These are phyloP conservation scores for Parochlus steinenii DNA, from an alignment of 2,888 invertebrate species.

Conservation along the genomic window DNA sequence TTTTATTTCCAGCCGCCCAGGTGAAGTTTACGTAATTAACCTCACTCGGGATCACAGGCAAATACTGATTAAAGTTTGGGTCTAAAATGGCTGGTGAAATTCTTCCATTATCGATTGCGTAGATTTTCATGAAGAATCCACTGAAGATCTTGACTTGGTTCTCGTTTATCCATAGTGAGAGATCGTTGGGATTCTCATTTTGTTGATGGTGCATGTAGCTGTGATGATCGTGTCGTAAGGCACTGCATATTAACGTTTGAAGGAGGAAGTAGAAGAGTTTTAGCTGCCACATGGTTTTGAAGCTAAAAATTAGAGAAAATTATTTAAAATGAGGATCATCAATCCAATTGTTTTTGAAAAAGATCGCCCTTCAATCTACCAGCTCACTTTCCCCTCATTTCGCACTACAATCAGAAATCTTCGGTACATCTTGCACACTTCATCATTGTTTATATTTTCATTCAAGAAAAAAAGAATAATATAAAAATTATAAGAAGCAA, in stretches of 20 bases:
- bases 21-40: constrained; percentile 83
- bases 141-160: constrained; percentile 83
- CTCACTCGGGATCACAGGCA: constrained; percentile 84
- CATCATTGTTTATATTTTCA: too few species aligned
- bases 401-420: too few species aligned
- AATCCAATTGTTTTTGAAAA: too few species aligned
- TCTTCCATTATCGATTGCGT: constrained; percentile 73
- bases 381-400: too few species aligned
- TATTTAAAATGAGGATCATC: too few species aligned
- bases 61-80: constrained; percentile 74
- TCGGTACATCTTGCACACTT: too few species aligned
- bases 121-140: constrained; percentile 76
- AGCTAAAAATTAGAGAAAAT: too few species aligned
- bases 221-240: constrained; percentile 13
- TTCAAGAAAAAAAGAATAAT: too few species aligned
- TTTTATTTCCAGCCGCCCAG: constrained; percentile 68
- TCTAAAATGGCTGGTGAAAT: constrained; percentile 75
- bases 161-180: constrained; percentile 80
- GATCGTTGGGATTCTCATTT: constrained; percentile 30
- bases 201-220: constrained; percentile 13
- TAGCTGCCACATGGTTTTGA: too few species aligned
- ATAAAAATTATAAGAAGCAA: too few species aligned
- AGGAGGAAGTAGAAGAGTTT: not conserved
- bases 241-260: too few species aligned
- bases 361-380: too few species aligned